Conservation (phyloP, 2,797 vertebrate species). For the Oreonectes daqikongensis region DNA sequence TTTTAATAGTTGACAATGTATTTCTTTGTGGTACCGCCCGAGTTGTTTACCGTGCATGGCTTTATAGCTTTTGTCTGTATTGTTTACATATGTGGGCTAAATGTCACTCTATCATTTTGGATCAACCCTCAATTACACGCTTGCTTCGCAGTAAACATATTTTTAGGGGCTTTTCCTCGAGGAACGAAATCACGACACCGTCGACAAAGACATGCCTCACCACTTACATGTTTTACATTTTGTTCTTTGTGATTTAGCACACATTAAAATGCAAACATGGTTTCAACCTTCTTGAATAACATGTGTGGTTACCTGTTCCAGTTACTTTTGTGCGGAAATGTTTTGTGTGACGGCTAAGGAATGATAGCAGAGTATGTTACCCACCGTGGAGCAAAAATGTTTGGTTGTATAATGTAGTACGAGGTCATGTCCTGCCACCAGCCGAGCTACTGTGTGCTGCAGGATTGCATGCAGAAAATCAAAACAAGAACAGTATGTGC, state of each 20-base stretch:
- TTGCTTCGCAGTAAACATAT: slow-evolving; percentile 18
- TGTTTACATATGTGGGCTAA: slow-evolving; percentile 8
- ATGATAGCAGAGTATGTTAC: slow-evolving; percentile 39
- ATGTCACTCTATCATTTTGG: slow-evolving; percentile 20
- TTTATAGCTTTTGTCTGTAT: slow-evolving; percentile 17
- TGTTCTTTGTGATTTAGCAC: slow-evolving; percentile 27
- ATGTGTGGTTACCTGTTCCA: slow-evolving; percentile 28
- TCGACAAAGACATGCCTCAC: slow-evolving; percentile 23
- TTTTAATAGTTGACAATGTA: neutral
- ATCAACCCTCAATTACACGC: slow-evolving; percentile 33
- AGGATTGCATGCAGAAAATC: slow-evolving; percentile 38
- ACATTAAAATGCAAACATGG: slow-evolving; percentile 32
- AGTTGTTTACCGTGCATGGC: neutral
- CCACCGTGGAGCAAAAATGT: neutral
- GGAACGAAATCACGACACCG: slow-evolving; percentile 21
- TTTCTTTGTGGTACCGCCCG: neutral
- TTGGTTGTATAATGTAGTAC: slow-evolving; percentile 50
- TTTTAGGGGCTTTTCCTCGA: slow-evolving; percentile 6
- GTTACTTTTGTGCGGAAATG: slow-evolving; percentile 12
- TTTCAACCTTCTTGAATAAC: slow-evolving; percentile 3
- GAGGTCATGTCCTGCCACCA: slow-evolving; percentile 22
- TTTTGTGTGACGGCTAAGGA: slow-evolving; percentile 9
- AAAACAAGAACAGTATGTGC: slow-evolving; percentile 66
- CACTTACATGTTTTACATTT: slow-evolving; percentile 35
- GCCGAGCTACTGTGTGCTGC: slow-evolving; percentile 15